A percentile compares a stretch with the other conserved stretches of the same genome.
These are phyloP conservation scores for Saccostrea glomerata DNA, from an alignment of 1,140 invertebrate species.

Conservation along the genomic window DNA sequence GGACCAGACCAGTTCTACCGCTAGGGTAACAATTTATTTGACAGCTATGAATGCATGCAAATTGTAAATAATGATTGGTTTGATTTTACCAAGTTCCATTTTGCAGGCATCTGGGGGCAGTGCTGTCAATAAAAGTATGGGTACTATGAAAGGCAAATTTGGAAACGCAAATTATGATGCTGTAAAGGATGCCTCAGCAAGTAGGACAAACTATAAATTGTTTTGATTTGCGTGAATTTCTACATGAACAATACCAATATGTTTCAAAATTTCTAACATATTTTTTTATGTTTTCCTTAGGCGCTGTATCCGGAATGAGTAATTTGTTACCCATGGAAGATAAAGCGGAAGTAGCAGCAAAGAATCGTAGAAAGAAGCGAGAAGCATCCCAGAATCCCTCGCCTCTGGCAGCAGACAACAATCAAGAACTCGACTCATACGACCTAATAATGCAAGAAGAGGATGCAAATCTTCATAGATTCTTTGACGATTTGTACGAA, in stretches of 20 bases:
- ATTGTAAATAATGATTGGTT: not conserved
- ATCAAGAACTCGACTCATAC: not conserved
- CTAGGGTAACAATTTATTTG: slow-evolving; percentile 25
- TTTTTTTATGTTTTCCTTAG: slow-evolving; percentile 46
- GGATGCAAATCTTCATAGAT: not conserved
- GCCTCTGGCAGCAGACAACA: not conserved
- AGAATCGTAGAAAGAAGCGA: slow-evolving; percentile 23
- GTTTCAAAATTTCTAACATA: not conserved
- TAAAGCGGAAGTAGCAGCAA: slow-evolving; percentile 33
- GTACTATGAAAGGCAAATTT: slow-evolving; percentile 59
- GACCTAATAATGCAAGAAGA: slow-evolving; percentile 37
- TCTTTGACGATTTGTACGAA: slow-evolving; percentile 42
- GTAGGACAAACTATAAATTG: slow-evolving; percentile 50
- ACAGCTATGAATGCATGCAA: not conserved
- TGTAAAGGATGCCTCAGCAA: slow-evolving; percentile 60
- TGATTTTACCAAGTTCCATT: not conserved
- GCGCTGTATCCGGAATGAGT: slow-evolving; percentile 58
- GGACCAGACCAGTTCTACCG: slow-evolving; percentile 41
- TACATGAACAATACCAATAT: not conserved
- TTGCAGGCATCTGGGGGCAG: slow-evolving; percentile 32
- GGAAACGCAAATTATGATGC: slow-evolving; percentile 57
- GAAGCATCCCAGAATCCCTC: not conserved
- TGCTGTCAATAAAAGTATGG: slow-evolving; percentile 60
- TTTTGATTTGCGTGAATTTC: not conserved
- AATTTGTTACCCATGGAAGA: slow-evolving; percentile 58